Evolutionary conservation across 2,113 vertebrate genomes (phyloP), one percentile per base, ranked within the genome.

Genomic region (Embiotoca jacksoni): DNA sequence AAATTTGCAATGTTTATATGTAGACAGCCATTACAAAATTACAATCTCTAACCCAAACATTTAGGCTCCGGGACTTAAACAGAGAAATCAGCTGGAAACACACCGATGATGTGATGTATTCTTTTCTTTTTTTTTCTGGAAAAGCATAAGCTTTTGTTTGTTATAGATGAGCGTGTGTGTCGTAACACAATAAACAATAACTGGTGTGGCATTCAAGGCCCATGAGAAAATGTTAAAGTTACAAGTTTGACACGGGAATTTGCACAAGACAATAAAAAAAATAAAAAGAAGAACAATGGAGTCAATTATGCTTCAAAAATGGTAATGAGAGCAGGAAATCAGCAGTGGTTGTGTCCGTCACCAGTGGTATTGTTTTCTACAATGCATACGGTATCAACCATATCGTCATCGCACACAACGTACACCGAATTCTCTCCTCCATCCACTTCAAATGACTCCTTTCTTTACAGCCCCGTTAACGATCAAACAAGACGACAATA

Each of bases 11-110:
- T 23, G 23, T 23, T 23, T 23, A 81, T 86, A 74, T 85, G 87
- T 88, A 94, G 93, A 93, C 89, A 93, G 58, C 67, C 74, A 88
- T 91, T 91, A 92, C 72, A 82, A 83, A 93, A 93, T 92, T 87
- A 89, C 84, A 84, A 87, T 92, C 84, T 85, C 35, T 64, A 91
- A 89, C 77, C 89, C 81, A 92, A 93, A 93, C 87, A 92, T 60
- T 23, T 46, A 82, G 60, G 60, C 69, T 66, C 76, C 67, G 85
- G 50, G 80, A 75, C 83, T 83, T 85, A 90, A 93, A 93, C 90
- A 93, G 55, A 82, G 30, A 69, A 79, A 57, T 65, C 64, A 36
- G 72, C 83, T 65, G 76, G 80, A 87, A 23, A 75, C 78, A 81
- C 60, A 65, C 54, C 80, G 75, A 50, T 80, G 84, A 80, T 9